These are phyloP conservation scores for Metopolophium dirhodum DNA, from an alignment of 1,140 invertebrate species.

Conservation along the genomic window DNA sequence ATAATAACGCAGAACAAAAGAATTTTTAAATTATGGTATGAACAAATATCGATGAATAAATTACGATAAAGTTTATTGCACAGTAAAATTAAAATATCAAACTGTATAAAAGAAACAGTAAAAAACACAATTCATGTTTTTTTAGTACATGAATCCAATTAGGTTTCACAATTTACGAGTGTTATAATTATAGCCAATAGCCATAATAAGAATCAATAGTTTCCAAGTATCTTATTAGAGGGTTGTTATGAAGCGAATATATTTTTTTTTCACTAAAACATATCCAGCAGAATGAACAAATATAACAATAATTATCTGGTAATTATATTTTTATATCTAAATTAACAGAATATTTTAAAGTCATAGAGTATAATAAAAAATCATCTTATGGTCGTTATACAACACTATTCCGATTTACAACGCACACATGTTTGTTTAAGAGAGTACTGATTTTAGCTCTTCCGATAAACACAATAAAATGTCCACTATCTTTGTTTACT, in stretches of 20 bases:
- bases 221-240: background rate
- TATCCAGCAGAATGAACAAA: background rate
- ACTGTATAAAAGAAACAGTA: background rate
- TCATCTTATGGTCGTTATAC: background rate
- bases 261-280: background rate
- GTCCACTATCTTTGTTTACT: background rate
- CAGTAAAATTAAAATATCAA: background rate
- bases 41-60: background rate
- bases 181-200: background rate
- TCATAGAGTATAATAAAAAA: background rate
- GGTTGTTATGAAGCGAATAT: background rate
- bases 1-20: background rate
- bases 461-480: constrained; percentile 14
- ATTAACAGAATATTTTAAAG: background rate
- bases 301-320: background rate
- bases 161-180: background rate
- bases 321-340: background rate
- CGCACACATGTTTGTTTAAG: background rate
- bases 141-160: background rate
- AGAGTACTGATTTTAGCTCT: background rate
- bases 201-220: background rate
- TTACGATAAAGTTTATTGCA: background rate
- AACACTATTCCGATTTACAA: background rate
- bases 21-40: background rate
- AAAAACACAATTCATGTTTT: background rate